Base-by-base conservation (phyloP, 2,797 vertebrate species). In the Macrochelys suwanniensis region DNA sequence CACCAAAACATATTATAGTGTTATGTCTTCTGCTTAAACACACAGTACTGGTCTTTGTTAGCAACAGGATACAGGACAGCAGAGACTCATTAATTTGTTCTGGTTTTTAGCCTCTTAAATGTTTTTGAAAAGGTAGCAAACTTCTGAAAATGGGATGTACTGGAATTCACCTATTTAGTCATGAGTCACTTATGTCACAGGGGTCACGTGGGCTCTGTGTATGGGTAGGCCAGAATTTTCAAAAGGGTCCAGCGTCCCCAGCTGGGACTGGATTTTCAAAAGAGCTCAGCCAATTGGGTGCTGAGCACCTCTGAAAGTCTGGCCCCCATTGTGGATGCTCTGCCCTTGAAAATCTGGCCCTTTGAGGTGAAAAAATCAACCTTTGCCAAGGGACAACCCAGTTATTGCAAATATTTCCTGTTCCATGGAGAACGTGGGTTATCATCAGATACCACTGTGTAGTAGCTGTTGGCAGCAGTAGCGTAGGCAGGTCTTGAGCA, bases 381-480 rank as follows among this genome's bases (percentile, higher is more conserved):
- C 7, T 1, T 0, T 50, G 68, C n/a, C 33, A 59, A 11, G 80
- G 56, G 61, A 31, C 7, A 28, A 5, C 42, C 11, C 47, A n/a
- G 13, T 31, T 61, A 31, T 6, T 59, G 57, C n/a, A 68, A 68
- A 68, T 68, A 68, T 68, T 37, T 68, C n/a, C 19, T 11, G 19
- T 68, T 68, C 65, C 10, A 23, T 37, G n/a, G 65, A 37, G 9
- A 76, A 47, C 2, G 6, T 31, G 19, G 6, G 68, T 56, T 5
- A 21, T 1, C 74, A 25, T 11, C 17, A 78, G 54, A 28, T 31
- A 2, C 2, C 0, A 8, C n/a, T 37, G 12, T 8, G 12, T 28
- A 16, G 42, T 17, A 26, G 12, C 42, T 76, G 7, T 13, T 71
- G 37, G 10, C 21, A 23, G 5, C 37, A 42, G 37, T 42, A 42